Conservation (phyloP, 1,140 invertebrate genomes). For the Solen grandis region DNA sequence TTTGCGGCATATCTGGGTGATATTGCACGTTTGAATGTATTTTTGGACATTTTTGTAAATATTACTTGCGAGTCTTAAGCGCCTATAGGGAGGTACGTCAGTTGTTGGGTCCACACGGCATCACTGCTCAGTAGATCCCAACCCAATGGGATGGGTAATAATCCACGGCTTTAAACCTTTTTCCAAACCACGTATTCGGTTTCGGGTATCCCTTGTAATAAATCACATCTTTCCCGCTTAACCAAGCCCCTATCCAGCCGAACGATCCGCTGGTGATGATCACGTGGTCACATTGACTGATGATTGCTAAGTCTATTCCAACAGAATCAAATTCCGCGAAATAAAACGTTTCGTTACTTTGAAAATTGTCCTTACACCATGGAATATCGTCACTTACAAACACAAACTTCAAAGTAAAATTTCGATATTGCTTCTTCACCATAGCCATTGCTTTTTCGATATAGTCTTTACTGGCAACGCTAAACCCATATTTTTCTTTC, state of each 20-base stretch:
- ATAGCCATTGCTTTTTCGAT: slow-evolving; percentile 15
- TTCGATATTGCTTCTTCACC: neutral
- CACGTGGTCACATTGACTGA: slow-evolving; percentile 60
- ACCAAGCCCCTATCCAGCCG: slow-evolving; percentile 66
- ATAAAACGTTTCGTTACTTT: neutral
- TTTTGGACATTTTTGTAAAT: no score
- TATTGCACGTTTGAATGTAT: no score
- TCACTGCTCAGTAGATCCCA: no score
- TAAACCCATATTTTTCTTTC: neutral
- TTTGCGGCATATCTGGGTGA: no score
- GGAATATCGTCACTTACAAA: slow-evolving; percentile 8
- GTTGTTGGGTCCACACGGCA: no score
- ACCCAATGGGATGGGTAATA: slow-evolving; percentile 62
- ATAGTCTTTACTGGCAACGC: slow-evolving; percentile 1
- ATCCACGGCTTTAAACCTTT: slow-evolving; percentile 38
- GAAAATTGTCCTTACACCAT: slow-evolving; percentile 25
- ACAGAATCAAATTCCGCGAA: slow-evolving; percentile 11
- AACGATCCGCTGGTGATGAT: slow-evolving; percentile 63
- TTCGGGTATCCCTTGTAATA: slow-evolving; percentile 56
- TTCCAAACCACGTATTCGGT: slow-evolving; percentile 11
- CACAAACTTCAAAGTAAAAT: slow-evolving; percentile 26
- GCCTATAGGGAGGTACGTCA: no score
- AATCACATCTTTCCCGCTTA: slow-evolving; percentile 60
- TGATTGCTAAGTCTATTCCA: slow-evolving; percentile 69
- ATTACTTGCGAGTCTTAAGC: no score